Evolutionary conservation across 2,888 invertebrate genomes (phyloP).

Genomic region (Strigamia crassipes): DNA sequence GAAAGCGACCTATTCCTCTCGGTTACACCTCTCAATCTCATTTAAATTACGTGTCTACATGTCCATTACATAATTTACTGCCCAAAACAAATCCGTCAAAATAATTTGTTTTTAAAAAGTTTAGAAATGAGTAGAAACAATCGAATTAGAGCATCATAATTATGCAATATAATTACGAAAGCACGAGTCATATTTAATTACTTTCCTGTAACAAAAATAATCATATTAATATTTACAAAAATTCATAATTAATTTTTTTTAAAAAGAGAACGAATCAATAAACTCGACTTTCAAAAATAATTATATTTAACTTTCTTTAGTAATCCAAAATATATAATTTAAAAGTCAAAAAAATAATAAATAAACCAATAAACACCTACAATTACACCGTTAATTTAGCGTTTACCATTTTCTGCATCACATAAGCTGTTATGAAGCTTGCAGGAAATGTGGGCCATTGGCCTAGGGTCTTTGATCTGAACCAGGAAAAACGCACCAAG

Average conservation of each 20-base stretch:
- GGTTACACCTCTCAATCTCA: constrained; percentile 26
- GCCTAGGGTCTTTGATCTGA: constrained; percentile 42
- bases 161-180: no score
- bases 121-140: no score
- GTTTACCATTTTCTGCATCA: constrained; percentile 20
- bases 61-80: neutral
- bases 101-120: no score
- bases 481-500: constrained; percentile 35
- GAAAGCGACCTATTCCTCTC: neutral
- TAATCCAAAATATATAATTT: neutral
- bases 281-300: neutral
- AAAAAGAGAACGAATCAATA: neutral
- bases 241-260: no score
- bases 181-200: no score
- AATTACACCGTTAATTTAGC: constrained; percentile 11
- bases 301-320: neutral
- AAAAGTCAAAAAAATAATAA: neutral
- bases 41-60: neutral
- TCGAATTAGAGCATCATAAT: no score
- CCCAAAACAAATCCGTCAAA: no score
- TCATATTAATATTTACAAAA: no score
- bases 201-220: no score
- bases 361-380: neutral
- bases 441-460: constrained; percentile 22
- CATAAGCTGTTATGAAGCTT: neutral